A percentile compares a stretch with the other conserved stretches of the same genome.
phyloP scores from a whole-genome alignment of 2,797 vertebrate species.

The Coendou prehensilis region DNA sequence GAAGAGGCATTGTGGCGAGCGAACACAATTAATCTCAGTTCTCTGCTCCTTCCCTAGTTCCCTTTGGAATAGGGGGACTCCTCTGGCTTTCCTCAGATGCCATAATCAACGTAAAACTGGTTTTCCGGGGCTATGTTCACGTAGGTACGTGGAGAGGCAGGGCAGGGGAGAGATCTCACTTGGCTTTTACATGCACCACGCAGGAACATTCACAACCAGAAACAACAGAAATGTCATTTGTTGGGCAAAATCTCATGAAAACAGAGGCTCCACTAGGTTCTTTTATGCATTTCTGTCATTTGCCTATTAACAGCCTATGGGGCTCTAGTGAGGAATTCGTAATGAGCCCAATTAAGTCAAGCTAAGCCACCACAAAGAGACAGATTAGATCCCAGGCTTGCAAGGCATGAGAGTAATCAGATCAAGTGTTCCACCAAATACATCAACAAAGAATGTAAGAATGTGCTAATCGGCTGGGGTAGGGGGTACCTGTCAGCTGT shows the following conservation, averaged over 20 bases:
- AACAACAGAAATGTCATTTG: not conserved
- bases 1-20: conserved; percentile 82
- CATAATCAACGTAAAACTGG: not conserved
- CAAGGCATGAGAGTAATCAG: conserved; percentile 50
- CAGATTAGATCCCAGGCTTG: not conserved
- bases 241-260: not conserved
- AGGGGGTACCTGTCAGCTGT: conserved; percentile 15
- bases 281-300: not conserved
- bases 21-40: conserved; percentile 83
- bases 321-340: not conserved
- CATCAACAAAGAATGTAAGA: conserved; percentile 44
- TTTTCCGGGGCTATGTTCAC: conserved; percentile 24
- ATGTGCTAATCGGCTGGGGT: not conserved
- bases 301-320: not conserved
- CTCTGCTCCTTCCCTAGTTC: conserved; percentile 81
- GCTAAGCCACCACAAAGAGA: conserved; percentile 40
- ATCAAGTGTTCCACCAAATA: conserved; percentile 55
- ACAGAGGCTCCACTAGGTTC: not conserved
- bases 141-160: not conserved
- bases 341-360: conserved; percentile 56
- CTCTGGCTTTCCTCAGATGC: conserved; percentile 83
- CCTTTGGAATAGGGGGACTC: conserved; percentile 82
- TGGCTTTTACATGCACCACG: not conserved
- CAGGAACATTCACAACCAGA: not conserved
- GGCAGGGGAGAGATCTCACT: too few relatives aligned